phyloP scores from a whole-genome alignment of 2,113 vertebrate genomes.

The Monarcha castaneiventris region DNA sequence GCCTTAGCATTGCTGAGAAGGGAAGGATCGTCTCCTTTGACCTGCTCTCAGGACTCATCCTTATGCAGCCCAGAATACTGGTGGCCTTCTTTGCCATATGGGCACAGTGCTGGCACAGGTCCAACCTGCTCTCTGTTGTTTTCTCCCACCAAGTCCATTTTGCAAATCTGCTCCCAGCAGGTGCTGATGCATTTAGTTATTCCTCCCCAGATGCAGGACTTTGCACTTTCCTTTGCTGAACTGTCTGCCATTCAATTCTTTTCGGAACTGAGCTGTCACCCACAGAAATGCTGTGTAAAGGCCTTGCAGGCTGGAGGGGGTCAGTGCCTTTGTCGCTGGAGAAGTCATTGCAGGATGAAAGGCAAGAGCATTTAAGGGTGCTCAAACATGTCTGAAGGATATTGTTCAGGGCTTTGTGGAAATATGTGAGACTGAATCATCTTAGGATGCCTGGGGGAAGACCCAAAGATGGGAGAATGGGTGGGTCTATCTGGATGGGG shows the following conservation, averaged over 20 bases:
- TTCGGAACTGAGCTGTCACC: neutral
- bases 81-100: neutral
- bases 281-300: neutral
- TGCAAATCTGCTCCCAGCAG: neutral
- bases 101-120: neutral
- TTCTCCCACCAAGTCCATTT: neutral
- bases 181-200: neutral
- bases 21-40: neutral
- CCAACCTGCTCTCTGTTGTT: neutral
- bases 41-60: neutral
- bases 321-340: fast-evolving
- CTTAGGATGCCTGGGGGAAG: neutral
- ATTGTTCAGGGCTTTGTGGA: neutral
- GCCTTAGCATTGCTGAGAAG: neutral
- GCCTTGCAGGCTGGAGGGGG: neutral
- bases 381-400: neutral
- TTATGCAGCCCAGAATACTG: neutral
- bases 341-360: neutral
- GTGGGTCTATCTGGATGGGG: neutral
- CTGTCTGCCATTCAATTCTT: neutral
- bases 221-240: neutral
- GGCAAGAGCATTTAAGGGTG: fast-evolving
- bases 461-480: neutral
- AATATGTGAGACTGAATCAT: neutral
- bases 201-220: neutral